Percentiles rank a stretch among this genome's conserved stretches.
These are phyloP conservation scores for Lampris incognitus DNA, from an alignment of 2,113 vertebrate species.

Conservation along the genomic window DNA sequence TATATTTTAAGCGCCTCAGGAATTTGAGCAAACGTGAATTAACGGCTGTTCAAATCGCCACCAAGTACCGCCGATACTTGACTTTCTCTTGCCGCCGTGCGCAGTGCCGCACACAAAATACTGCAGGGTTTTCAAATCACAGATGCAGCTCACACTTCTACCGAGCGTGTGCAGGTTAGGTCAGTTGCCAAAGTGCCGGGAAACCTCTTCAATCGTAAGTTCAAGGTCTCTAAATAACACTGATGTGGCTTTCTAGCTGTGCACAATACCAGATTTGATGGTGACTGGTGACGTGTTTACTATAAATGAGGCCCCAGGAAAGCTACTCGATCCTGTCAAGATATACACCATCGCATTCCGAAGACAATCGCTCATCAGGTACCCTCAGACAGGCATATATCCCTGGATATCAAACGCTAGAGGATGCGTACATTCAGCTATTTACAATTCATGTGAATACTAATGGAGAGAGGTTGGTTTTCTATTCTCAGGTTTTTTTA, in stretches of 20 bases:
- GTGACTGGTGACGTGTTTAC: slow-evolving; percentile 23
- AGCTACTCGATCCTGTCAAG: slow-evolving; percentile 57
- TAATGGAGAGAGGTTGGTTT: slow-evolving; percentile 67
- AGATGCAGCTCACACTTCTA: slow-evolving; percentile 17
- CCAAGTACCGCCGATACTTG: slow-evolving; percentile 5
- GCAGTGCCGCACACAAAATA: slow-evolving; percentile 27
- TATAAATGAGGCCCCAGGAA: slow-evolving; percentile 54
- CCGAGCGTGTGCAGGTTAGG: not conserved
- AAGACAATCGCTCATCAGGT: slow-evolving; percentile 51
- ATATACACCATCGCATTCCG: slow-evolving; percentile 51
- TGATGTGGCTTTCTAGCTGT: slow-evolving; percentile 53
- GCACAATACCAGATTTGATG: slow-evolving; percentile 21
- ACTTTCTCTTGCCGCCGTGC: not conserved
- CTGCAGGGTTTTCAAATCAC: slow-evolving; percentile 3
- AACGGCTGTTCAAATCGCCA: slow-evolving; percentile 12
- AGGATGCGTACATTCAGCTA: slow-evolving; percentile 87
- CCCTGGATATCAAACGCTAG: slow-evolving; percentile 78
- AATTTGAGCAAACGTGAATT: slow-evolving; percentile 25
- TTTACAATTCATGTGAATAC: slow-evolving; percentile 90
- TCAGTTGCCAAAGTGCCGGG: not conserved
- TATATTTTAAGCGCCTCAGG: slow-evolving; percentile 10
- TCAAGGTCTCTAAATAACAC: slow-evolving; percentile 47
- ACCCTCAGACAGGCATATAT: slow-evolving; percentile 56
- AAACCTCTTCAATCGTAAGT: not conserved
- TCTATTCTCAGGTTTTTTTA: slow-evolving; percentile 84